These are phyloP conservation scores for Aulostomus chinensis DNA, from an alignment of 2,797 vertebrate species.

Conservation along the genomic window DNA sequence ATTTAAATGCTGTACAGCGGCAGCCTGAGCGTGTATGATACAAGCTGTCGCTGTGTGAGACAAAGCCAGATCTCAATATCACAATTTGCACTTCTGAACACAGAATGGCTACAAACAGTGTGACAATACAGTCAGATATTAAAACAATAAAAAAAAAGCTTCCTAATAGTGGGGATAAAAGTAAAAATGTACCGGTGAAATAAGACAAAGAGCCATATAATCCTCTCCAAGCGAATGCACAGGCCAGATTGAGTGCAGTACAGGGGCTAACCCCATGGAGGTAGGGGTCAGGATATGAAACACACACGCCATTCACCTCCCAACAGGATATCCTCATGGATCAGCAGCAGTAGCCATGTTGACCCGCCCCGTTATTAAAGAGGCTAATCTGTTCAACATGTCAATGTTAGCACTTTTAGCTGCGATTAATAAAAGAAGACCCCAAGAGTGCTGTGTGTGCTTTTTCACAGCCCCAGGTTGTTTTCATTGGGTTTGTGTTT, in stretches of 20 bases:
- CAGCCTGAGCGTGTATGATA: constrained; percentile 22
- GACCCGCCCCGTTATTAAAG: constrained; percentile 84
- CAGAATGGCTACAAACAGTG: constrained; percentile 6
- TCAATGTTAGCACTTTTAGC: constrained; percentile 95
- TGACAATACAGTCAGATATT: background rate
- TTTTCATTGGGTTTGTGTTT: constrained; percentile 77
- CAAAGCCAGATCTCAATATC: constrained; percentile 47
- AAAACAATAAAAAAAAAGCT: background rate
- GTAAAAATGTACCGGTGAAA: background rate
- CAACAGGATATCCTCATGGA: constrained; percentile 78
- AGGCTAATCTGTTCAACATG: constrained; percentile 92
- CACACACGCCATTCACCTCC: constrained; percentile 66
- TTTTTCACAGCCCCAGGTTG: constrained; percentile 76
- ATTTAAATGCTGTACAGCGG: constrained; percentile 68
- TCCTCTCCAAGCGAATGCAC: constrained; percentile 5
- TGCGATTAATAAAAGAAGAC: constrained; percentile 92
- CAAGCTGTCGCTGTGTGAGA: constrained; percentile 55
- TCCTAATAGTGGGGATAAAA: background rate
- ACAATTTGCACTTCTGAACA: constrained; percentile 42
- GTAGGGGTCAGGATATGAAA: constrained; percentile 67
- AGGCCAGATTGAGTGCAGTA: constrained; percentile 36
- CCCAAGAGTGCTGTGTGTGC: constrained; percentile 83
- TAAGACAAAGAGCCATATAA: background rate
- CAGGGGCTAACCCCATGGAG: constrained; percentile 42
- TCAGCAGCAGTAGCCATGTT: constrained; percentile 78